Base-by-base conservation (phyloP, 2,797 vertebrate species). In the Semaprochilodus insignis region DNA sequence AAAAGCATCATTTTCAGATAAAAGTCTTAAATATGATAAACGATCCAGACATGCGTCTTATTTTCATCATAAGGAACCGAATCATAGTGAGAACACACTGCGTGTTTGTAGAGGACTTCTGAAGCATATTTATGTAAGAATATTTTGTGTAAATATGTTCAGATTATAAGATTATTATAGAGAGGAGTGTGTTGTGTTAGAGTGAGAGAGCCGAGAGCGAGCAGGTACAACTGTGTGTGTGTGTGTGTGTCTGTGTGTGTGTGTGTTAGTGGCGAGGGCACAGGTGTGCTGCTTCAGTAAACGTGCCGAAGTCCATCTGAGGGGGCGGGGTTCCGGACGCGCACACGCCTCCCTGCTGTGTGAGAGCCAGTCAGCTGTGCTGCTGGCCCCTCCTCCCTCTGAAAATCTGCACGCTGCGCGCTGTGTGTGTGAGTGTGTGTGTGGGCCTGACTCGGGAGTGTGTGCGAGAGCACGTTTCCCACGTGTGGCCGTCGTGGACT, bases 401-500 rank as follows among this genome's bases (percentile, higher is more conserved):
- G 51, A 51, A 57, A 44, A 74, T 57, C 75, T 40, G 59, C 78
- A 59, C 60, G 67, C 74, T 25, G 77, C 15, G 44, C 6, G 15
- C 48, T 71, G 63, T 78, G 77, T 57, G 63, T 52, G 21, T 16
- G 72, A 25, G 52, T 72, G 17, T 63, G 78, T 57, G 76, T 70
- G 63, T 74, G 60, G 60, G 65, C 65, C 19, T n/a, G 60, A 74
- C 69, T 23, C 57, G 21, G 2, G 7, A 76, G 51, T 82, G 71
- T 75, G 70, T 34, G 44, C 83, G 85, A 85, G 89, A 90, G 88
- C 91, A 91, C 86, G 87, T 90, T 93, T 92, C 89, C 91, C 93
- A 94, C 93, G 91, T 94, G 94, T 93, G 93, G 83, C 87, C 89
- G 79, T 90, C 57, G 86, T 84, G 89, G 88, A 90, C 84, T 11